phyloP scores from a whole-genome alignment of 2,797 vertebrate genomes.

The Scolopax bukidnonensis region DNA sequence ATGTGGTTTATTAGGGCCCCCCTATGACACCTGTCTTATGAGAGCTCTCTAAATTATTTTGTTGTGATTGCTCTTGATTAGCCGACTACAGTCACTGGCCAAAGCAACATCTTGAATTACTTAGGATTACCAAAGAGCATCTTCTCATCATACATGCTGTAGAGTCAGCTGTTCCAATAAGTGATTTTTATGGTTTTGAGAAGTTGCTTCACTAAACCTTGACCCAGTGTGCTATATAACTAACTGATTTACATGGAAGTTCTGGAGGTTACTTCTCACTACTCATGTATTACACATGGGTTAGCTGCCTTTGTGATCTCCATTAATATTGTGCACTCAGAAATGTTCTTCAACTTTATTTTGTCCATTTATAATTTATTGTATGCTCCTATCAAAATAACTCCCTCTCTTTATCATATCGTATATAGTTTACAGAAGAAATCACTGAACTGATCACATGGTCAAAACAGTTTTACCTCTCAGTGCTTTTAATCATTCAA shows the following conservation, averaged over 20 bases:
- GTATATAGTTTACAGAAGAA: not conserved
- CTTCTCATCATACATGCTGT: not conserved
- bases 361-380: conserved; percentile 23
- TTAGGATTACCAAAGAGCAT: not conserved
- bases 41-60: not conserved
- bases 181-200: conserved; percentile 48
- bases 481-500: not conserved
- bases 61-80: not conserved
- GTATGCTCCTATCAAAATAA: not conserved
- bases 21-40: not conserved
- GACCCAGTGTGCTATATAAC: conserved; percentile 51
- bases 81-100: not conserved
- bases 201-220: conserved; percentile 58
- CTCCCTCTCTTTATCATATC: not conserved
- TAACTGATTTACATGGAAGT: conserved; percentile 68
- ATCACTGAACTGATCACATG: not conserved
- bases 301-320: conserved; percentile 63
- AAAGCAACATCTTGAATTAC: conserved; percentile 12
- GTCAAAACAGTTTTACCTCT: not conserved
- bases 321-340: conserved; percentile 52
- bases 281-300: conserved; percentile 57
- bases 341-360: conserved; percentile 48
- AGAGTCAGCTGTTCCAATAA: conserved; percentile 38
- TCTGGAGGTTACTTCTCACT: conserved; percentile 57
- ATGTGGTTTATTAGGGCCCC: not conserved